A percentile compares a stretch with the other conserved stretches of the same genome.
phyloP scores from a whole-genome alignment of 2,888 invertebrate species.

The Pelosia muscerda region DNA sequence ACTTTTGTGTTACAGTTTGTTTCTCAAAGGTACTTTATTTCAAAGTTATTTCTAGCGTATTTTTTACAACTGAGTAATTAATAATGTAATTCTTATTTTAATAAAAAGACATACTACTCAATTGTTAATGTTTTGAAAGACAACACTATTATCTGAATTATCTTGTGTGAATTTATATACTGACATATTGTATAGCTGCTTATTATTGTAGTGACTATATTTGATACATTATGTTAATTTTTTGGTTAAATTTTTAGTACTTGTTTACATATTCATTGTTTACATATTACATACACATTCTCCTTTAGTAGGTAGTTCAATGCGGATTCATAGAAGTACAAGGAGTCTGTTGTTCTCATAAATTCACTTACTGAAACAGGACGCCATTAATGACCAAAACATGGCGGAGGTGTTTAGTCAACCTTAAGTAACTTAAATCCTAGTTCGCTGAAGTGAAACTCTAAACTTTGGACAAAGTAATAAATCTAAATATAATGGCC shows the following conservation, averaged over 20 bases:
- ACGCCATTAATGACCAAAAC: not conserved
- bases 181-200: no score
- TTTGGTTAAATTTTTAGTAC: no score
- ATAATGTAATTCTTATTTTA: not conserved
- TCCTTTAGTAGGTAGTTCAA: not conserved
- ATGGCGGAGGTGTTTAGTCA: not conserved
- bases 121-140: no score
- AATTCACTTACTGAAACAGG: not conserved
- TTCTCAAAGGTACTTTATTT: not conserved
- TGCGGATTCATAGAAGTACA: not conserved
- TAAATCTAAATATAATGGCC: conserved; percentile 12
- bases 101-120: not conserved
- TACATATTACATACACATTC: no score
- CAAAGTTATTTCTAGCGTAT: not conserved
- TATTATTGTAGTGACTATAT: no score
- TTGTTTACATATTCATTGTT: no score
- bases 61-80: not conserved
- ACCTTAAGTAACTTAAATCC: conserved; percentile 3
- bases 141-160: no score
- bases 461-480: conserved; percentile 8
- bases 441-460: not conserved
- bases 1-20: not conserved
- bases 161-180: no score
- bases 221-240: no score
- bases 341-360: not conserved